Base-by-base conservation (phyloP, 1,140 invertebrate genomes). In the Cataglyphis hispanica region DNA sequence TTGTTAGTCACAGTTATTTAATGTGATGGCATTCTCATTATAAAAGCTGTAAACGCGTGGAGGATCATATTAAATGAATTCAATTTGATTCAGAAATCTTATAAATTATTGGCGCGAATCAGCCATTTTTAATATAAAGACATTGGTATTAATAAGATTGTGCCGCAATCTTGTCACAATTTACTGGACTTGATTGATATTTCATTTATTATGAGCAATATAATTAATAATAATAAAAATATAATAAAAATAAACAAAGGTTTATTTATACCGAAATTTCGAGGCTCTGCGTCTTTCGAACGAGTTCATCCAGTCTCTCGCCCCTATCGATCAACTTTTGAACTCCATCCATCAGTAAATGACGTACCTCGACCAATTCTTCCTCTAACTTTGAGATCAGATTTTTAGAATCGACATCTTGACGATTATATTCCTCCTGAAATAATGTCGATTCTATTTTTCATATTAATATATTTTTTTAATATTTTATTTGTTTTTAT, bases 311-410 rank as follows among this genome's bases (percentile, higher is more conserved):
- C 22, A 93, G 83, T 56, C 60, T 91, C 53, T 93, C 88, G n/a
- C 92, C 93, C 19, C 92, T 89, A 56, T 94, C 92, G 25, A 93
- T 92, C 19, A 94, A 69, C 34, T 92, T 92, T 50, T 93, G 88
- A 0, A 93, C 87, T 0, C 88, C 90, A 22, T 91, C 91, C 90
- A 94, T 90, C 19, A 94, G 69, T 6, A 89, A 61, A n/a, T 70
- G 74, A 43, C 92, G 83, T 34, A 92, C 77, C 56, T 93, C 89
- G 8, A 69, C 76, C 46, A 93, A 78, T 64, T 94, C 92, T 8
- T n/a, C 72, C 40, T 92, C 84, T 3, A 93, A 6, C 16, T 27
- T 72, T 4, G 91, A 77, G 5, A 91, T 83, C 13, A 76, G 7
- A 60, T 19, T 25, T 8, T 46, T 34, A 37, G 43, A 25, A 13